Evolutionary conservation across 2,888 invertebrate genomes (phyloP).

Genomic region (Amblyjoppa proteus): DNA sequence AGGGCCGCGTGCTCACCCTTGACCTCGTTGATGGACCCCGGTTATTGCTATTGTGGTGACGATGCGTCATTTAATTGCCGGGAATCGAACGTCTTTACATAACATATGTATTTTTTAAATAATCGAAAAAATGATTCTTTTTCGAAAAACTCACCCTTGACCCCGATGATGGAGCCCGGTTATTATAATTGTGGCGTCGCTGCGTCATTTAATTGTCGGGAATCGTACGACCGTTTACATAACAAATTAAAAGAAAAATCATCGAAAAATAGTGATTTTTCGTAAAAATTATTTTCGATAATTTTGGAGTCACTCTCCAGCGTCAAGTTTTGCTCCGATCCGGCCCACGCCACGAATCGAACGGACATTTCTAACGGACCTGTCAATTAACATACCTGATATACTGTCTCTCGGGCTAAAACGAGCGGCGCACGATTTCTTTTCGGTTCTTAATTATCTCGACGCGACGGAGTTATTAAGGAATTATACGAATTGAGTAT

Average conservation of each 20-base stretch:
- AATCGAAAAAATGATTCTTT: neutral
- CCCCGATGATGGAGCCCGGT: constrained; percentile 18
- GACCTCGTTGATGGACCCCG: constrained; percentile 26
- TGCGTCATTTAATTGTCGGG: neutral
- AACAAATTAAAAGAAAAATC: neutral
- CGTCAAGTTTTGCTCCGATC: no score
- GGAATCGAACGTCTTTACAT: neutral
- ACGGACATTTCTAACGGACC: constrained; percentile 54
- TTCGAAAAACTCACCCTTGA: constrained; percentile 21
- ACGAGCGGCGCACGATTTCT: constrained; percentile 46
- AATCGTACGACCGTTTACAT: neutral
- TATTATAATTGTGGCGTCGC: neutral
- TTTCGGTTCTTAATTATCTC: constrained; percentile 62
- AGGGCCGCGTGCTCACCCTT: constrained; percentile 40
- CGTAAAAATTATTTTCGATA: no score
- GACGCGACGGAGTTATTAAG: constrained; percentile 60
- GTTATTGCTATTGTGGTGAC: neutral
- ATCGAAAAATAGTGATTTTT: neutral
- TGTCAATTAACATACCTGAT: constrained; percentile 64
- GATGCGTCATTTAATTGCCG: neutral
- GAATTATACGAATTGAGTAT: constrained; percentile 59
- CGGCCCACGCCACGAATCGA: constrained; percentile 38
- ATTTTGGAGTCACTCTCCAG: no score
- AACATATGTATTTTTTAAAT: neutral
- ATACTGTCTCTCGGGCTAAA: constrained; percentile 49